These are phyloP conservation scores for Hemitrygon akajei DNA, from an alignment of 2,797 vertebrate genomes.

Conservation along the genomic window DNA sequence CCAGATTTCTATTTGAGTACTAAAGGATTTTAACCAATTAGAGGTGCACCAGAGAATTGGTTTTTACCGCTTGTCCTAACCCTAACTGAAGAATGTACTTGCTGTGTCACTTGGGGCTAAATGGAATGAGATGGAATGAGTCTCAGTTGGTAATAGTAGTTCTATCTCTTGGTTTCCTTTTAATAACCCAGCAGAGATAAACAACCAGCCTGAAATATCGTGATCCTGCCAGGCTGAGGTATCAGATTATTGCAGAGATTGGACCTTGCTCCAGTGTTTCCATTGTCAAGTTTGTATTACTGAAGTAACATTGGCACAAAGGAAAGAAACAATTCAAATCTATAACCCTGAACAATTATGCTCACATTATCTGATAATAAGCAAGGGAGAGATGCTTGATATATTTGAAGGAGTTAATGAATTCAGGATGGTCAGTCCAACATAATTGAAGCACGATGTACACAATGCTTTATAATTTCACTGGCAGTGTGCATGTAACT, in stretches of 20 bases:
- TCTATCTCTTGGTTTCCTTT: background rate
- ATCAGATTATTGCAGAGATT: background rate
- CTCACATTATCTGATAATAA: background rate
- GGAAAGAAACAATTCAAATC: background rate
- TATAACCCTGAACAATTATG: background rate
- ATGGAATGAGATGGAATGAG: background rate
- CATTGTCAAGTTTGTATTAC: background rate
- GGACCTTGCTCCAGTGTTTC: background rate
- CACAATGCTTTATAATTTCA: background rate
- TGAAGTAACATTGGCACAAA: background rate
- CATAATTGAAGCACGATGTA: background rate
- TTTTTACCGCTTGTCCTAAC: background rate
- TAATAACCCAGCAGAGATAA: background rate
- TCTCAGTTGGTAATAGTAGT: background rate
- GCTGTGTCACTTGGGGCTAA: background rate
- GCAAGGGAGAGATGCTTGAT: background rate
- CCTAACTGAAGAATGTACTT: background rate
- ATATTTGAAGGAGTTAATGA: background rate
- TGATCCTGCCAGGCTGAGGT: background rate
- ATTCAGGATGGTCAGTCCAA: background rate
- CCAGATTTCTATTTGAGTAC: background rate
- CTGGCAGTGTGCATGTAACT: background rate
- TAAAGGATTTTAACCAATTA: background rate
- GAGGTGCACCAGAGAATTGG: background rate
- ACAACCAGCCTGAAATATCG: background rate